These are phyloP conservation scores for Zapornia atra DNA, from an alignment of 2,113 vertebrate species.

Conservation along the genomic window DNA sequence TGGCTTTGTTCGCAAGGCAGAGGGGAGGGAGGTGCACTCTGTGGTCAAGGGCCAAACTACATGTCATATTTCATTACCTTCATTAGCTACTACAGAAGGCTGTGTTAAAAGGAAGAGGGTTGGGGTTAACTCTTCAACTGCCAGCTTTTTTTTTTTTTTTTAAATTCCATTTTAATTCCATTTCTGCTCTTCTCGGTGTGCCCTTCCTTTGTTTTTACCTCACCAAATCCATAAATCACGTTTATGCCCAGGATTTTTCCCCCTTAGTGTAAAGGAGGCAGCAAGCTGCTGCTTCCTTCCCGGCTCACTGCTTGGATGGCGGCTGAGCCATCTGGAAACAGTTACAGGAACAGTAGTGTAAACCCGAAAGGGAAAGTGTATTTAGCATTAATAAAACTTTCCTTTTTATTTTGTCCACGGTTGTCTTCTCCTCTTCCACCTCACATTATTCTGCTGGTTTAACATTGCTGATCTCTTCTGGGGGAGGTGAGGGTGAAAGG, in stretches of 20 bases:
- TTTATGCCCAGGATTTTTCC: conserved; percentile 17
- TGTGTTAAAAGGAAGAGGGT: conserved; percentile 64
- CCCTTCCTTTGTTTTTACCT: conserved; percentile 30
- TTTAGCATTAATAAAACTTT: conserved; percentile 74
- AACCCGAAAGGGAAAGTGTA: conserved; percentile 69
- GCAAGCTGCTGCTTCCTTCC: conserved; percentile 35
- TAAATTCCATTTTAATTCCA: background rate
- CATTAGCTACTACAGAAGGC: conserved; percentile 81
- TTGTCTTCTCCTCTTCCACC: conserved; percentile 64
- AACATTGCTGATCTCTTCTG: background rate
- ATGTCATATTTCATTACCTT: conserved; percentile 87
- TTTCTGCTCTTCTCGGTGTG: background rate
- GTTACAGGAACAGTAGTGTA: conserved; percentile 66
- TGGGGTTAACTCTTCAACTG: conserved; percentile 73
- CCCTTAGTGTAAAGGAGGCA: conserved; percentile 9
- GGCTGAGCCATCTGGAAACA: conserved; percentile 70
- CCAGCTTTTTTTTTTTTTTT: background rate
- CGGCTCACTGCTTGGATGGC: conserved; percentile 16
- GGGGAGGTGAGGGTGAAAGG: background rate
- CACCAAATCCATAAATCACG: conserved; percentile 24
- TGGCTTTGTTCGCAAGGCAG: conserved; percentile 78
- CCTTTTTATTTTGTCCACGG: conserved; percentile 59
- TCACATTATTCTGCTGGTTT: conserved; percentile 54
- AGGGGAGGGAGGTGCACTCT: conserved; percentile 75
- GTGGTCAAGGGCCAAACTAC: conserved; percentile 84